Percentiles rank a stretch among this genome's conserved stretches.
phyloP scores from a whole-genome alignment of 2,888 invertebrate species.

The Parnassius orleans region DNA sequence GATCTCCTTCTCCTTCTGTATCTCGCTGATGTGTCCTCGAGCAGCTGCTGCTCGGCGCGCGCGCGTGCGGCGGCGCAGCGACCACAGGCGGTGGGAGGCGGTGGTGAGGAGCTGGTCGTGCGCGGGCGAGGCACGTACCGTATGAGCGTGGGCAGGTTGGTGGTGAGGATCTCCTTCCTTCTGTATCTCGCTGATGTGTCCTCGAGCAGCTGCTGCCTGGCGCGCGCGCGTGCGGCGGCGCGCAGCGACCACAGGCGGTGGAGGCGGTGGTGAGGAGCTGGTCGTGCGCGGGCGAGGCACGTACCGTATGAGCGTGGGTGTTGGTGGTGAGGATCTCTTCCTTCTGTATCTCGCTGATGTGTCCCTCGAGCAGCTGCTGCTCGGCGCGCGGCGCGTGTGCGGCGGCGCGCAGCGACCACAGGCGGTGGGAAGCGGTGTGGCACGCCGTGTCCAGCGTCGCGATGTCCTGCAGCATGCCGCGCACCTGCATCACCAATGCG shows the following conservation, averaged over 20 bases:
- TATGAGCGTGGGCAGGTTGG: no score
- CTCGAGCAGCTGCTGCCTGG: no score
- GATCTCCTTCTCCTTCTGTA: no score
- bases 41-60: no score
- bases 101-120: no score
- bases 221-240: no score
- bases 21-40: no score
- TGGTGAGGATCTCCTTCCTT: no score
- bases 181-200: no score
- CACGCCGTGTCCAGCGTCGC: constrained; percentile 93
- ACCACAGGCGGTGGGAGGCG: not conserved
- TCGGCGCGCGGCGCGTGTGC: constrained; percentile 81
- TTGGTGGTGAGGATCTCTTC: constrained; percentile 90
- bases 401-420: constrained; percentile 76
- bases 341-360: constrained; percentile 90
- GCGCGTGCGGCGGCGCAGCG: no score
- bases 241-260: not conserved
- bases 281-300: not conserved
- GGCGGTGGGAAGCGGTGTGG: constrained; percentile 89
- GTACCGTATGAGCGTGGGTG: constrained; percentile 85
- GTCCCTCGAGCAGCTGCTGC: constrained; percentile 87
- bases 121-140: no score
- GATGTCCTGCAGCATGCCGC: constrained; percentile 92
- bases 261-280: not conserved
- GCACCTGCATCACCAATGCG: constrained; percentile 79